phyloP scores from a whole-genome alignment of 2,888 invertebrate species.

The Erebia ligea region DNA sequence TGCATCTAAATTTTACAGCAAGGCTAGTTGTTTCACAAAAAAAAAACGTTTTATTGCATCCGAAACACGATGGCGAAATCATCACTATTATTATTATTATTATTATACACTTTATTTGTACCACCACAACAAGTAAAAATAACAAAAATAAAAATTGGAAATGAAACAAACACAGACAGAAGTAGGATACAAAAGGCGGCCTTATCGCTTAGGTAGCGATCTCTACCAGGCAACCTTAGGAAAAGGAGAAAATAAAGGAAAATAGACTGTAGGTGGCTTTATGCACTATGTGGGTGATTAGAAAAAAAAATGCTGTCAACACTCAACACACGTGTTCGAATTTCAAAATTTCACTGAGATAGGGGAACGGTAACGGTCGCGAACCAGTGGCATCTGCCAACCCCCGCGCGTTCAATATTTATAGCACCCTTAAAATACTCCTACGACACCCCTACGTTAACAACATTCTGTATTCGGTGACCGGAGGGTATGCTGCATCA shows the following conservation, averaged over 20 bases:
- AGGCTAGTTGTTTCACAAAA: background rate
- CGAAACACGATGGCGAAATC: conserved; percentile 48
- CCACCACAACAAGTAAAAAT: no score
- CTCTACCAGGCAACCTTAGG: no score
- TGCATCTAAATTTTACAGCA: background rate
- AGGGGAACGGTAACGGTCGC: conserved; percentile 77
- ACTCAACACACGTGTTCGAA: conserved; percentile 78
- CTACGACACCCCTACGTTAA: conserved; percentile 1
- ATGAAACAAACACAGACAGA: no score
- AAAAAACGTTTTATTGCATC: conserved; percentile 21
- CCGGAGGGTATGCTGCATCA: conserved; percentile 54
- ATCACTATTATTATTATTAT: no score
- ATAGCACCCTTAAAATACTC: conserved; percentile 46
- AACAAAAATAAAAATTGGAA: no score
- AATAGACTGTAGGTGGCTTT: no score
- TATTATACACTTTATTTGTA: no score
- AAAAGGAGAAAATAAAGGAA: no score
- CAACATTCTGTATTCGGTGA: conserved; percentile 41
- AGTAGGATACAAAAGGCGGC: no score
- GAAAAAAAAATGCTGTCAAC: conserved; percentile 70
- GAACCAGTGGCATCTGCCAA: conserved; percentile 64
- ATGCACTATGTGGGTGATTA: conserved; percentile 45
- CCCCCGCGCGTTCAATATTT: conserved; percentile 57
- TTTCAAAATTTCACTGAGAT: conserved; percentile 71
- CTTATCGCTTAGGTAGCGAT: no score